phyloP scores from a whole-genome alignment of 2,797 vertebrate species.

The Malurus leucopterus region DNA sequence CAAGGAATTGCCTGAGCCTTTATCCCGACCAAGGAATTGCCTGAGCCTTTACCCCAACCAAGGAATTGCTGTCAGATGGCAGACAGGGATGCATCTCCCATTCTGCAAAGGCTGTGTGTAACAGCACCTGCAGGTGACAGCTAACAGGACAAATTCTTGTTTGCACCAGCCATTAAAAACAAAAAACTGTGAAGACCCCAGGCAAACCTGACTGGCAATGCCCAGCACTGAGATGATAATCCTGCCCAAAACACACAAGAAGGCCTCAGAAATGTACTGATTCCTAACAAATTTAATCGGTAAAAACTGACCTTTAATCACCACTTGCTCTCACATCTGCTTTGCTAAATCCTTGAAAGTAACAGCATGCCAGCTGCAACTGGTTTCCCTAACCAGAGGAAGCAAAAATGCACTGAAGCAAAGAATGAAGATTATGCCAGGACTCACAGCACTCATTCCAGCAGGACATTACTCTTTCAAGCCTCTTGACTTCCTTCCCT shows the following conservation, averaged over 20 bases:
- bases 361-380: neutral
- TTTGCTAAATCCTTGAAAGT: neutral
- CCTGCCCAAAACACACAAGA: neutral
- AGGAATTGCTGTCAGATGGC: neutral
- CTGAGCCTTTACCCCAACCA: accelerated
- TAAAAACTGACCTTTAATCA: neutral
- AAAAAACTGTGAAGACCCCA: neutral
- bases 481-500: neutral
- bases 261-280: neutral
- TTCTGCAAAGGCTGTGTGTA: neutral
- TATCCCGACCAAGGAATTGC: neutral
- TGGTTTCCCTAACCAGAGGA: neutral
- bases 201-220: neutral
- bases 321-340: neutral
- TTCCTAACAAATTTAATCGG: neutral
- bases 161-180: accelerated
- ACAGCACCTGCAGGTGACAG: neutral
- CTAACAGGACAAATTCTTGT: neutral
- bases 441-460: neutral
- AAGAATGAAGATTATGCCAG: neutral
- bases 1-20: neutral
- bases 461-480: neutral
- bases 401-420: neutral
- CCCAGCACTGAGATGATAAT: neutral
- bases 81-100: accelerated